Evolutionary conservation across 1,140 invertebrate genomes (phyloP), one percentile per base, ranked within the genome.

Genomic region (Scaptodrosophila lebanonensis): DNA sequence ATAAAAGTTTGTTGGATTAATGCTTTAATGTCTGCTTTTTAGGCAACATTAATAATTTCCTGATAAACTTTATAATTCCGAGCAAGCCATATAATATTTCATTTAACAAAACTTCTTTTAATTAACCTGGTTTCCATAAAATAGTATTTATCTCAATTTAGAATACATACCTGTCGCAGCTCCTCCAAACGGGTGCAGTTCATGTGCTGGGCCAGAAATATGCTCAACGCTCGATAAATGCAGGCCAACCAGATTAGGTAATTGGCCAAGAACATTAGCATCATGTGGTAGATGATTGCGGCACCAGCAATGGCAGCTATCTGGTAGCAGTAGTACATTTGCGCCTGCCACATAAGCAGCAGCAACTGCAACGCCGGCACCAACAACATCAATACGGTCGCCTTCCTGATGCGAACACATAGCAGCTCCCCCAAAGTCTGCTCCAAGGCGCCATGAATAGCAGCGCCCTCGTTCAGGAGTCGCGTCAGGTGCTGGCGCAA

Each of bases 161-260:
- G n/a, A n/a, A n/a, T n/a, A n/a, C n/a, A n/a, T n/a, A n/a, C n/a
- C 1, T 33, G 40, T 1, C 36, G 53, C 3, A 75, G 11, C 1
- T 38, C 42, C 0, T 18, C 18, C 18, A 76, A 1, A 1, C 29
- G 33, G 8, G 58, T 42, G 39, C 60, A 51, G 35, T 7, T 17
- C 66, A 75, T 66, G 15, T 70, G 65, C 15, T 35, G 30, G 1
- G 5, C 20, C 2, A 75, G 42, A 4, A 75, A 75, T 8, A n/a
- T 30, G n/a, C 70, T 66, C 1, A 76, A 15, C 1, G 71, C 56
- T 0, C 70, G 48, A 15, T 61, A 70, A 6, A 75, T 52, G 39
- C 71, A 61, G n/a, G 22, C 51, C 35, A 75, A 35, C 70, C 71
- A 75, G 3, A 76, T 47, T 0, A 75, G 29, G 30, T 76, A 70